Evolutionary conservation across 2,797 vertebrate species (phyloP), one percentile per base, ranked within the genome.

Genomic region (Spea hammondii): DNA sequence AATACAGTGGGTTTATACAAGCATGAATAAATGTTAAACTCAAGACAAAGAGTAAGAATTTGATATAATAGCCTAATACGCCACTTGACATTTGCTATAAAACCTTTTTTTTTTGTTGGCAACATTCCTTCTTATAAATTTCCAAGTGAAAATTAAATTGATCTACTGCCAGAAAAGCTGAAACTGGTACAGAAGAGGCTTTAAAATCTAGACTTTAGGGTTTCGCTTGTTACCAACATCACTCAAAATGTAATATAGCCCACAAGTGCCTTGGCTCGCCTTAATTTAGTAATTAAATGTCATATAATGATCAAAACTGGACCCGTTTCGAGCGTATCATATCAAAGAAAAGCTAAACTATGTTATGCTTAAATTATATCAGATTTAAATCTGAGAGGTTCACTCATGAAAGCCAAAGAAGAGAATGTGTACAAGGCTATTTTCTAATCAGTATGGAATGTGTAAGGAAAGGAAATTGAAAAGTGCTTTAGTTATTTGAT

Each of bases 401-500:
- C 57, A 82, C 77, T 86, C 69, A 51, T 73, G 82, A 78, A 85
- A 85, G 68, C 59, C 68, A 59, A 60, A 67, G 76, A 77, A 80
- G 86, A 84, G 81, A 82, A 79, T 75, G 80, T 65, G 72, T 65
- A 74, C 82, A 65, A 4, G 55, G 73, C 57, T 70, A 32, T 70
- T 79, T 85, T 84, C 82, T 46, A 74, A 78, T 84, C 59, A 79
- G 68, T 71, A 84, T 83, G 84, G 84, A 87, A 84, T 85, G 83
- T 68, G 74, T 78, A 78, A 10, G 80, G 80, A 85, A 86, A 83
- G 67, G 76, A 86, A 86, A 74, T 82, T 4, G 7, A 84, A 86
- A 86, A 50, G 69, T 88, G 84, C 84, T 89, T 87, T 89, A 86
- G 81, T 86, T 6, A 70, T 83, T 76, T 85, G 83, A 83, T 69